A percentile compares a stretch with the other conserved stretches of the same genome.
phyloP scores from a whole-genome alignment of 2,797 vertebrate species.

The Graptemys geographica region DNA sequence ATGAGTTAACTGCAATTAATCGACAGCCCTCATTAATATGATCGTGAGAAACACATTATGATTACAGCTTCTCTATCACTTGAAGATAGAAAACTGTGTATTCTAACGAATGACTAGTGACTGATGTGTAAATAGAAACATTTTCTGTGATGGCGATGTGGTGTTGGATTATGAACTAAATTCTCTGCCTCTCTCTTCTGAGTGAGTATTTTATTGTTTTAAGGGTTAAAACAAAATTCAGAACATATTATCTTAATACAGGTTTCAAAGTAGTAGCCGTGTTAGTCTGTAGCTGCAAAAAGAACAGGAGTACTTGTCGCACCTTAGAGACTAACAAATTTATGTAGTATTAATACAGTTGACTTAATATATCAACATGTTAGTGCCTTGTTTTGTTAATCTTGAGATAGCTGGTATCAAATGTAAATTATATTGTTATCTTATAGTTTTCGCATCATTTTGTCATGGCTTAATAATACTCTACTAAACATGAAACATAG shows the following conservation, averaged over 20 bases:
- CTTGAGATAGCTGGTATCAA: background rate
- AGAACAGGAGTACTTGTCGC: too few relatives aligned
- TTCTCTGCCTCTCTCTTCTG: background rate
- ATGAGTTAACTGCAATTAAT: too few relatives aligned
- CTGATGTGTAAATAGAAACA: background rate
- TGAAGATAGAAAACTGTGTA: constrained; percentile 79
- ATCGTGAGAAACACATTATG: constrained; percentile 85
- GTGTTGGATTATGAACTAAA: accelerated
- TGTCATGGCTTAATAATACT: background rate
- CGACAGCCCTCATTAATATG: constrained; percentile 12
- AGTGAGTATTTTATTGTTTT: background rate
- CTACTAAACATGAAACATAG: background rate
- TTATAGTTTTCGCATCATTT: background rate
- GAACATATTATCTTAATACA: background rate
- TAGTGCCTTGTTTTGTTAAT: background rate
- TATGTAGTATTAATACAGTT: background rate
- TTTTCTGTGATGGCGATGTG: background rate
- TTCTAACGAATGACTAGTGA: constrained; percentile 94
- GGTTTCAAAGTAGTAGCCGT: too few relatives aligned
- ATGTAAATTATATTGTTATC: background rate
- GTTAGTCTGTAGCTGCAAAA: too few relatives aligned
- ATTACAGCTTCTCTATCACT: constrained; percentile 84
- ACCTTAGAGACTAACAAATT: too few relatives aligned
- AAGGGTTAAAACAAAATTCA: accelerated
- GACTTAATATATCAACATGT: background rate